These are phyloP conservation scores for Fringilla coelebs DNA, from an alignment of 2,797 vertebrate genomes.

Conservation along the genomic window DNA sequence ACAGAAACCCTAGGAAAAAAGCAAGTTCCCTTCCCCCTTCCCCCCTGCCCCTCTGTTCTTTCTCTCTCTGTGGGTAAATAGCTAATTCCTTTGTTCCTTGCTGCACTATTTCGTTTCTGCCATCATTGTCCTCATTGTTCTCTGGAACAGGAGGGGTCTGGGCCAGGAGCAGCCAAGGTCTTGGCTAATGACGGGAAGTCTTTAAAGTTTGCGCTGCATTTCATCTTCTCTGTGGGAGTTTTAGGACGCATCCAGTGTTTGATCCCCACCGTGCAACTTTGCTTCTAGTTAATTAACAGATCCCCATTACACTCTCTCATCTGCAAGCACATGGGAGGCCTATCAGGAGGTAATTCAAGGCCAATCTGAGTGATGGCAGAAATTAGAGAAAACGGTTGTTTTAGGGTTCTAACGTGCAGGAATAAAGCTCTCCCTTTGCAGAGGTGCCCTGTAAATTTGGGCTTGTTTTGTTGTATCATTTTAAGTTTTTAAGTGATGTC, in stretches of 20 bases:
- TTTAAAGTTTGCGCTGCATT: slow-evolving; percentile 97
- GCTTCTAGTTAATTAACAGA: slow-evolving; percentile 94
- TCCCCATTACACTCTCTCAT: slow-evolving; percentile 87
- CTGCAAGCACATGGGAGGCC: slow-evolving; percentile 81
- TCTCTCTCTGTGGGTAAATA: slow-evolving; percentile 78
- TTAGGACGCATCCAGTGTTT: slow-evolving; percentile 92
- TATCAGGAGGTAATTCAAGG: slow-evolving; percentile 84
- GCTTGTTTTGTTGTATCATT: slow-evolving; percentile 45
- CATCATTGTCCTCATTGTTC: slow-evolving; percentile 87
- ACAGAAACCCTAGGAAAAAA: slow-evolving; percentile 68
- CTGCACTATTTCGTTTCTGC: slow-evolving; percentile 80
- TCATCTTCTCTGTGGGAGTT: slow-evolving; percentile 93
- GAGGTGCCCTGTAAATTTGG: slow-evolving; percentile 59
- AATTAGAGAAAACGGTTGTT: slow-evolving; percentile 79
- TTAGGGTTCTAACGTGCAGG: slow-evolving; percentile 73
- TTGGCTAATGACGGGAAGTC: slow-evolving; percentile 98
- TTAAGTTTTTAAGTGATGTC: background rate
- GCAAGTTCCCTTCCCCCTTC: slow-evolving; percentile 54
- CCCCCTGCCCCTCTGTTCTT: slow-evolving; percentile 51
- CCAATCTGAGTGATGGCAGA: slow-evolving; percentile 80
- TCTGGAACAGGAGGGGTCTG: slow-evolving; percentile 85
- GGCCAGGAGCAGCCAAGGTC: slow-evolving; percentile 90
- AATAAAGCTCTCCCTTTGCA: slow-evolving; percentile 69
- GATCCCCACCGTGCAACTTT: slow-evolving; percentile 88
- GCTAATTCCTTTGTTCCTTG: slow-evolving; percentile 82